Conservation (phyloP, 1,140 invertebrate species). For the Pissodes strobi region DNA sequence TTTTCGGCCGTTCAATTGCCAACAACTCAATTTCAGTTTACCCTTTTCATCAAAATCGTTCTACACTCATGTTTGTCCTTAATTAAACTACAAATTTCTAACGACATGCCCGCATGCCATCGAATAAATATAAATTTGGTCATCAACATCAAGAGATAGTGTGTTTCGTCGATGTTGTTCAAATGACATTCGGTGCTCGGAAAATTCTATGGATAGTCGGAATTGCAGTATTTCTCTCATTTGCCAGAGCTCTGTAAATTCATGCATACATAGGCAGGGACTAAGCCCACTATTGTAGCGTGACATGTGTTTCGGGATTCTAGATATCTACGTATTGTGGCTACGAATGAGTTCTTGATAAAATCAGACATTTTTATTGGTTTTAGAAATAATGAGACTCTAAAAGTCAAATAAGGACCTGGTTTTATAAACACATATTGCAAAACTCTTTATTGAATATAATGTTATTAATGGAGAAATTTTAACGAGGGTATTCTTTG, state of each 20-base stretch:
- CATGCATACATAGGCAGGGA: neutral
- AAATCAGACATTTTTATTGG: no score
- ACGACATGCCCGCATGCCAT: neutral
- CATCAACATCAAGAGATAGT: neutral
- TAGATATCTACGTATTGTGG: neutral
- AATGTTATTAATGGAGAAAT: no score
- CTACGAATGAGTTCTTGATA: no score
- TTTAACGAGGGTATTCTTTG: no score
- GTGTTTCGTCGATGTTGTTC: neutral
- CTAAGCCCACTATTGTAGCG: neutral
- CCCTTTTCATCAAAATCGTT: no score
- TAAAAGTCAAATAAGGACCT: no score
- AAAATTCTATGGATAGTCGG: neutral
- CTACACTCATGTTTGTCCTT: slow-evolving; percentile 7
- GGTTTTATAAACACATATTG: no score
- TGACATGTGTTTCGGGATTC: neutral
- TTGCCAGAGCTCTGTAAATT: neutral
- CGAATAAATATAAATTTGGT: slow-evolving; percentile 14
- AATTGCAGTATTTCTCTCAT: neutral
- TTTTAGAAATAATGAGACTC: no score
- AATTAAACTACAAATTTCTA: slow-evolving; percentile 12
- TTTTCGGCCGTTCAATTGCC: no score
- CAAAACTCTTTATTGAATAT: no score
- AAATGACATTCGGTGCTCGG: slow-evolving; percentile 1
- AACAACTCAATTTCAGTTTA: slow-evolving; percentile 4